Evolutionary conservation across 2,888 invertebrate species (phyloP), one percentile per base, ranked within the genome.

Genomic region (Idaea straminata): DNA sequence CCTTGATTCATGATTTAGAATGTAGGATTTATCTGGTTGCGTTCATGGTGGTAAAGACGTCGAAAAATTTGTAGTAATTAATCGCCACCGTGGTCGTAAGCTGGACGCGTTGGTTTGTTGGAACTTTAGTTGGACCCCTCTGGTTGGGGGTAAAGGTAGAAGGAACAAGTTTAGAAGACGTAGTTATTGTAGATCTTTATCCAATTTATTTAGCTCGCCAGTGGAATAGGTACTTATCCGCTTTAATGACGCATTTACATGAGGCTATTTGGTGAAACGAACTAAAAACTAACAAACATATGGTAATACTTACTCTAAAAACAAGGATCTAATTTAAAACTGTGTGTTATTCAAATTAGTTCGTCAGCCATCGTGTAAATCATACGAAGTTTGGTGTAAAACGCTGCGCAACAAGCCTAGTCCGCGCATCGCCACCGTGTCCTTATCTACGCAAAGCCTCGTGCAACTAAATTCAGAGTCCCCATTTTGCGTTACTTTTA

Each of bases 201-300:
- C 16, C 5, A 6, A 58, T 58, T 58, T 16, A 16, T 59, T 59
- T 25, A 34, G 34, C 59, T 25, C 16, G 59, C 59, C 59, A 59
- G 34, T 59, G 59, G 59, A 59, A 13, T 59, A 7, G 47, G 47
- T 47, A 47, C 47, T 47, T 47, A 47, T 47, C 47, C 47, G 47
- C 47, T 47, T 47, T 47, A 47, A 47, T 47, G 47, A 13, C 47
- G 47, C 47, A 47, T 47, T 47, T 47, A 47, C 47, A 47, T 13
- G 47, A 47, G 47, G 47, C 47, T 10, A 47, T 47, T 47, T 13
- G 7, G 13, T 13, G 47, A 47, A 47, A 5, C 6, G 47, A 47
- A 47, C 13, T 47, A 5, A 25, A 25, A 3, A 36, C 36, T 36
- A 7, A 36, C 36, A 5, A 36, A 36, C 36, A 36, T 36, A 10